phyloP scores from a whole-genome alignment of 2,113 vertebrate genomes.

The Alouatta palliata region DNA sequence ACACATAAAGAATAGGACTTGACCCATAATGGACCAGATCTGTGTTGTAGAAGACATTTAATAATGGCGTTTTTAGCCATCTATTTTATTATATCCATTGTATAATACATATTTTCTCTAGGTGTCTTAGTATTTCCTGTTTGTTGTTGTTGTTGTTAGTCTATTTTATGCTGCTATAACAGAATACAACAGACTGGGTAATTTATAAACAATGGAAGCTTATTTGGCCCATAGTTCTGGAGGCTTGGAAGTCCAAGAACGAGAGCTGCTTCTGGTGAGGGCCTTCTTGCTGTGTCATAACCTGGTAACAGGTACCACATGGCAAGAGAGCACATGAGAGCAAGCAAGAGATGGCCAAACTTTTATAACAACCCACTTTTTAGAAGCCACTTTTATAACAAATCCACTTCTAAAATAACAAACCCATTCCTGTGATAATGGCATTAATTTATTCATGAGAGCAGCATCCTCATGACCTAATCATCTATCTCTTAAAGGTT shows the following conservation, averaged over 20 bases:
- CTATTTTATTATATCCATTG: not conserved
- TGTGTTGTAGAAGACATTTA: not conserved
- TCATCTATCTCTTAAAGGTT: not conserved
- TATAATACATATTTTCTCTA: not conserved
- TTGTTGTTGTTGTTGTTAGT: not conserved
- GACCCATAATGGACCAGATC: not conserved
- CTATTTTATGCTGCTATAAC: not conserved
- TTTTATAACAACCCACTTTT: not conserved
- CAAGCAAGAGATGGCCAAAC: not conserved
- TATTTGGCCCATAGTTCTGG: not conserved
- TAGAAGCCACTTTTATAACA: not conserved
- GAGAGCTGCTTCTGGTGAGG: not conserved
- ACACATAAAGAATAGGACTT: not conserved
- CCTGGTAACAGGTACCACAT: not conserved
- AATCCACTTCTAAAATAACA: not conserved
- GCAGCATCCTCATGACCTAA: not conserved
- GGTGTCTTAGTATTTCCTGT: not conserved
- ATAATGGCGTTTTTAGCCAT: not conserved
- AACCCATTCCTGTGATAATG: not conserved
- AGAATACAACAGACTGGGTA: not conserved
- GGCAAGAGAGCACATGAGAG: not conserved
- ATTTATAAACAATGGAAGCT: not conserved
- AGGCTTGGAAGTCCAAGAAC: not conserved
- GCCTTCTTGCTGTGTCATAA: not conserved
- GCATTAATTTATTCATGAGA: not conserved